These are phyloP conservation scores for Pelochelys cantorii DNA, from an alignment of 2,797 vertebrate species.

Conservation along the genomic window DNA sequence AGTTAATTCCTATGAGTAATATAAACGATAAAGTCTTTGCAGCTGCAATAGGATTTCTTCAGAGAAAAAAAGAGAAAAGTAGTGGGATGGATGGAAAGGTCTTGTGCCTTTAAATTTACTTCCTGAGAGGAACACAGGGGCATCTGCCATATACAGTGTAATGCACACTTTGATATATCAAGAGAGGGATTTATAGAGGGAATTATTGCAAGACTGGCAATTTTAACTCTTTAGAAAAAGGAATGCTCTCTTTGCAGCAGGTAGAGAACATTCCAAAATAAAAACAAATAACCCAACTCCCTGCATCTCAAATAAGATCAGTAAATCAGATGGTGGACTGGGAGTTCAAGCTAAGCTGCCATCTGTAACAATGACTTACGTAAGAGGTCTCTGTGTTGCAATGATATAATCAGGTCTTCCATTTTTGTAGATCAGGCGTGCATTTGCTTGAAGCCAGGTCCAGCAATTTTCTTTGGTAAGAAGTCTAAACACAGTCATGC, in stretches of 20 bases:
- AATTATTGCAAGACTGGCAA: not conserved
- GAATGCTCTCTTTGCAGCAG: not conserved
- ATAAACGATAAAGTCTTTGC: not conserved
- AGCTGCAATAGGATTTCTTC: not conserved
- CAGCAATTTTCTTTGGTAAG: conserved; percentile 86
- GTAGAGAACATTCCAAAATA: not conserved
- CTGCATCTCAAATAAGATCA: not conserved
- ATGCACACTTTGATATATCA: not conserved
- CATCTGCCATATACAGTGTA: not conserved
- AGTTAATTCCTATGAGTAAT: not conserved
- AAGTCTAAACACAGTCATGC: conserved; percentile 87
- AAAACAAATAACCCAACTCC: not conserved
- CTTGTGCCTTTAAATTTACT: not conserved
- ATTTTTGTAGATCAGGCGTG: conserved; percentile 87
- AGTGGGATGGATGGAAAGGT: not conserved
- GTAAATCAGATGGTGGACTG: not conserved
- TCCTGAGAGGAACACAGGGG: not conserved
- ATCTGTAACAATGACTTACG: conserved; percentile 75
- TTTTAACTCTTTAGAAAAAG: not conserved
- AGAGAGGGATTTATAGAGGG: not conserved
- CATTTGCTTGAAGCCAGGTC: conserved; percentile 88
- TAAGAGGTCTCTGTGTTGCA: conserved; percentile 83
- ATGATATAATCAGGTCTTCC: conserved; percentile 88
- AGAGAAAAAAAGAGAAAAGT: not conserved
- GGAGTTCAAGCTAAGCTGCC: not conserved